Evolutionary conservation across 2,797 vertebrate genomes (phyloP), one percentile per base, ranked within the genome.

Genomic region (Parambassis ranga): DNA sequence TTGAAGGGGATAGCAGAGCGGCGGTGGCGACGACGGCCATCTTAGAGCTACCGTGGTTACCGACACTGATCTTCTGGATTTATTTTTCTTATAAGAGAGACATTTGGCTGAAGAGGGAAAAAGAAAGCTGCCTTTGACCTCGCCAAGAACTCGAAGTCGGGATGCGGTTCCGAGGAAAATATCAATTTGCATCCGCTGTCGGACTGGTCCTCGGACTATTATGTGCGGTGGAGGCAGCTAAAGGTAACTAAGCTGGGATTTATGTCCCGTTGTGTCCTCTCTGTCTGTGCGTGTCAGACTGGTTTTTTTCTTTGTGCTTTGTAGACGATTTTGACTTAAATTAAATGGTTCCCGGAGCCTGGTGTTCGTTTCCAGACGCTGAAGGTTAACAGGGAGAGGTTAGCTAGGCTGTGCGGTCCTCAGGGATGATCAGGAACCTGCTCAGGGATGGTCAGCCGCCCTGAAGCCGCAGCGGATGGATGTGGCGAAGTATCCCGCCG

Each of bases 1-100:
- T 69, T 71, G 87, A 82, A 80, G 81, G 18, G 85, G 66, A 86
- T 22, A 69, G 88, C 71, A 65, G 81, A 89, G 83, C 86, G 83
- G 83, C 80, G 82, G 83, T 38, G 87, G 86, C 43, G 85, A 87
- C 88, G 91, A 91, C 93, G 91, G 92, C 93, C 93, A 94, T 94
- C 87, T 94, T 94, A 93, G 90, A 90, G 81, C 84, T 86, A 73
- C 88, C 85, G 72, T 76, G 74, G 77, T 83, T 78, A 82, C 75
- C 69, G 67, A 82, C 66, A 75, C 77, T 68, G 85, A 89, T 90
- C 91, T 76, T 47, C 83, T 80, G 92, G 89, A 90, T 90, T 90
- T 84, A 71, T 88, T 83, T 72, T 77, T 78, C 64, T 60, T 61
- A 44, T 52, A 10, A 66, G 52, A 74, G 18, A 63, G 71, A 65